Conservation (phyloP, 2,113 vertebrate genomes). For the Ramphastos sulfuratus region DNA sequence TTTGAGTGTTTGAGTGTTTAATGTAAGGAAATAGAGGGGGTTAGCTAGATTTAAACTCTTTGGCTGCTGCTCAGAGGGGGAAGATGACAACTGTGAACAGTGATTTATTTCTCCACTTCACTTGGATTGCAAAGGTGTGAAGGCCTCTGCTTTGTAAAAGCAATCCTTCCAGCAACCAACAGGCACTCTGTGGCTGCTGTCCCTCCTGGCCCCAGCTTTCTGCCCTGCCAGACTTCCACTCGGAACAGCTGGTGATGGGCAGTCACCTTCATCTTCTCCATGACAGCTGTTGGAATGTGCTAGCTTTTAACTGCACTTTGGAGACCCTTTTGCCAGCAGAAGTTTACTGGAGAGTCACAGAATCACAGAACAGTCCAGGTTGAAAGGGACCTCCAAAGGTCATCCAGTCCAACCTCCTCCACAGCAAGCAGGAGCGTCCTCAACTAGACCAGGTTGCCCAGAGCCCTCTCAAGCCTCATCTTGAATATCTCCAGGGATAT, state of each 20-base stretch:
- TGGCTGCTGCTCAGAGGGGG: background rate
- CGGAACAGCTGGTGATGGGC: background rate
- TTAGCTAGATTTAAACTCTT: slow-evolving; percentile 56
- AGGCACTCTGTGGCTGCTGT: background rate
- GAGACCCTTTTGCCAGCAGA: background rate
- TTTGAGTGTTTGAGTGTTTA: slow-evolving; percentile 58
- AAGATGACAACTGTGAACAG: slow-evolving; percentile 40
- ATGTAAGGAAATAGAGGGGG: slow-evolving; percentile 14
- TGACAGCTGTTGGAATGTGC: accelerated
- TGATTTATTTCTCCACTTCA: slow-evolving; percentile 54
- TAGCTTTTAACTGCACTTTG: background rate
- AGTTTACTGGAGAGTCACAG: background rate
- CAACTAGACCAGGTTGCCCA: too few species aligned
- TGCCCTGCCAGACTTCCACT: background rate
- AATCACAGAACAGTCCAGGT: too few species aligned
- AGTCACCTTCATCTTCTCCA: background rate
- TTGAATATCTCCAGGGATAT: too few species aligned
- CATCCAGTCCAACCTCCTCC: too few species aligned
- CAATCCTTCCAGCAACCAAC: background rate
- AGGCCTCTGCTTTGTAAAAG: background rate
- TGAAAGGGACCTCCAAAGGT: too few species aligned
- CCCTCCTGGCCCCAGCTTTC: background rate
- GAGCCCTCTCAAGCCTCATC: too few species aligned
- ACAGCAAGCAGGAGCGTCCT: too few species aligned
- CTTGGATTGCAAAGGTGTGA: slow-evolving; percentile 1